Evolutionary conservation across 2,888 invertebrate genomes (phyloP), one percentile per base, ranked within the genome.

Genomic region (Calameuta pallipes): DNA sequence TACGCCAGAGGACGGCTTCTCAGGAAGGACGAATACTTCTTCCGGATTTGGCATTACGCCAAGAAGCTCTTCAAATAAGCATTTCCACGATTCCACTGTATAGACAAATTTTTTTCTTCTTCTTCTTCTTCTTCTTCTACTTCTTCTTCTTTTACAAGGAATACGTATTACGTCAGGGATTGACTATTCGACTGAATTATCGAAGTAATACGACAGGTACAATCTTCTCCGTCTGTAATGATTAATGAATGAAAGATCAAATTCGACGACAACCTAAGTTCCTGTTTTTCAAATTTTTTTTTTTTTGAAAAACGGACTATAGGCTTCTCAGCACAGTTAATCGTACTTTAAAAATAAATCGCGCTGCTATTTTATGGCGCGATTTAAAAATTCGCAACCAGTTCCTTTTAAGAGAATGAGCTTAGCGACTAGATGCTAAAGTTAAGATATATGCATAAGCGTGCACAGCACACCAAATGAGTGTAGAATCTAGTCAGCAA

Each of bases 1-100:
- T 98, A 98, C 92, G 96, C 97, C n/a, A 95, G 96, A 85, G 96
- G 96, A 82, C 95, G 96, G 80, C 93, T 98, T 76, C 93, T 97
- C 76, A 94, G 96, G 84, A 95, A 96, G 87, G 97, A 98, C 91
- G 98, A 98, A 92, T 98, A 98, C 93, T 98, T 98, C 95, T 98
- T 98, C 95, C 95, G 97, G 86, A 96, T 98, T 92, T 98, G 97
- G 96, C 95, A 96, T 92, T 95, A 97, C 89, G 96, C 97, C 85
- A 96, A 96, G 87, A 95, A 96, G 91, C 93, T 96, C 81, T 96
- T 96, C 92, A 96, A 97, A 92, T 96, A 94, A 94, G 90, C 88
- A 78, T 75, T 73, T 79, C 73, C 74, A 76, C 56, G 34, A 76
- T 78, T 76, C 78, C 76, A 71, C 71, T 33, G 33, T 71, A 33